Conservation (phyloP, 2,888 invertebrate species). For the Heliconius erato region DNA sequence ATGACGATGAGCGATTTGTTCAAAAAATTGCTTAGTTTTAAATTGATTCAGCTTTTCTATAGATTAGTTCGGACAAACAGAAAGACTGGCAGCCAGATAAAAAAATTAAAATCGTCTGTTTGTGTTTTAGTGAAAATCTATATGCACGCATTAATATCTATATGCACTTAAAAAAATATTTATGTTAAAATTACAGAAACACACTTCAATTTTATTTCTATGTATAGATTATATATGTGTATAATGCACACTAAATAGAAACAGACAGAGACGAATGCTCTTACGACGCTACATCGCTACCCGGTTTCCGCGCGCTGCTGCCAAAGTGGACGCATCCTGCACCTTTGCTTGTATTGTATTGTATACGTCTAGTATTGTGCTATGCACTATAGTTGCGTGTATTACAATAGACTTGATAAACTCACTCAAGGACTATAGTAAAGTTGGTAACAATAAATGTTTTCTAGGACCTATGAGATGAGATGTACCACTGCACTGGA, state of each 20-base stretch:
- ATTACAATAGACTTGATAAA: slow-evolving; percentile 10
- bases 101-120: too few species aligned
- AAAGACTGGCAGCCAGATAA: too few species aligned
- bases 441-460: not conserved
- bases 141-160: too few species aligned
- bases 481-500: not conserved
- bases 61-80: too few species aligned
- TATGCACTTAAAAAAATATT: too few species aligned
- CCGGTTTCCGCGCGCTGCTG: slow-evolving; percentile 40
- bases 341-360: slow-evolving; percentile 38
- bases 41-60: too few species aligned
- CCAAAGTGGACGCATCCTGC: slow-evolving; percentile 45
- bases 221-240: not conserved
- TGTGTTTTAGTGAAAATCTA: too few species aligned
- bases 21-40: too few species aligned
- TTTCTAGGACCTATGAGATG: not conserved
- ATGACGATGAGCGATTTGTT: too few species aligned
- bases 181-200: too few species aligned
- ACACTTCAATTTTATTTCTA: too few species aligned
- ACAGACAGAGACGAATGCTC: slow-evolving; percentile 22
- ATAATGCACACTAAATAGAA: not conserved
- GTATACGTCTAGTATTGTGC: slow-evolving; percentile 14
- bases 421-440: slow-evolving; percentile 33
- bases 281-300: slow-evolving; percentile 37
- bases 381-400: slow-evolving; percentile 8